Evolutionary conservation across 1,140 invertebrate species (phyloP).

Genomic region (Heliconius hewitsoni): DNA sequence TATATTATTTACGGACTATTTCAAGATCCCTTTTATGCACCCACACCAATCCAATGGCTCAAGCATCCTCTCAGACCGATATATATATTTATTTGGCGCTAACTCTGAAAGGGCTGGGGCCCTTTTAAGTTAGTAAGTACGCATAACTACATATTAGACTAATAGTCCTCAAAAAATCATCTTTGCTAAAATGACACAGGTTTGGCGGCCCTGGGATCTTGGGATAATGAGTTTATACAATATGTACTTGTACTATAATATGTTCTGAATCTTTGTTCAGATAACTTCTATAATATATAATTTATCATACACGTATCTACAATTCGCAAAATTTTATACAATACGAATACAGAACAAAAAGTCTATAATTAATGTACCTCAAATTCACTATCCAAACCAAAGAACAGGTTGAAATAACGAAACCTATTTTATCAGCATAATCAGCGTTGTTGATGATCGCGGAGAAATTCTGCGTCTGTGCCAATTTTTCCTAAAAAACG

Average conservation of each 20-base stretch:
- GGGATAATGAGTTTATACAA: neutral
- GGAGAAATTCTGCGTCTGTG: constrained; percentile 36
- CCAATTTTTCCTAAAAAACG: constrained; percentile 67
- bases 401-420: neutral
- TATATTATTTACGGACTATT: too few relatives aligned
- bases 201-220: too few relatives aligned
- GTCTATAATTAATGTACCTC: neutral
- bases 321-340: neutral
- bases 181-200: too few relatives aligned
- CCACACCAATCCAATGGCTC: too few relatives aligned
- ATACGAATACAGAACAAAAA: neutral
- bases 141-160: too few relatives aligned
- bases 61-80: too few relatives aligned
- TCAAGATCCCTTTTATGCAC: too few relatives aligned
- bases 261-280: neutral
- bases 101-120: too few relatives aligned
- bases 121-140: too few relatives aligned
- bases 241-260: neutral
- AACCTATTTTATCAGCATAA: constrained; percentile 20
- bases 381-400: neutral
- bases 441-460: constrained; percentile 27
- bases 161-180: too few relatives aligned
- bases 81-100: too few relatives aligned
- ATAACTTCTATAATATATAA: neutral
- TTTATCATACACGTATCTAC: too few relatives aligned